phyloP scores from a whole-genome alignment of 2,797 vertebrate genomes.

The Thripadectes ignobilis region DNA sequence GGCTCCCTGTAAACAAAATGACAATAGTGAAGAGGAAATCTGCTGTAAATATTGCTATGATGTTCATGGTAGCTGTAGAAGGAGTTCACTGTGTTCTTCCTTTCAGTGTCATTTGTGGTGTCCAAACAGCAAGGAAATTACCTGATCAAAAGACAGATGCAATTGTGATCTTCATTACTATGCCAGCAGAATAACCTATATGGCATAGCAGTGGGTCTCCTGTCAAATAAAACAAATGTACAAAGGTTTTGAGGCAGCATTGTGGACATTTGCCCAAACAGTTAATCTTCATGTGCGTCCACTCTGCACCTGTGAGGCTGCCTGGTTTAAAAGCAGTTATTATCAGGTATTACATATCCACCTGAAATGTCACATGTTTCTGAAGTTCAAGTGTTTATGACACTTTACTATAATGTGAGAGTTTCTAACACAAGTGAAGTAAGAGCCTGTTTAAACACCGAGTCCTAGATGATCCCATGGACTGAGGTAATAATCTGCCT shows the following conservation, averaged over 20 bases:
- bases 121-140: background rate
- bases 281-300: background rate
- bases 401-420: background rate
- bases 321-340: background rate
- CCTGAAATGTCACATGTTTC: fast-evolving
- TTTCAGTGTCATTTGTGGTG: background rate
- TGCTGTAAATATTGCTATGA: background rate
- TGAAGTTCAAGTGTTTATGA: background rate
- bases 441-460: background rate
- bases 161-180: background rate
- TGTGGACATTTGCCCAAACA: fast-evolving
- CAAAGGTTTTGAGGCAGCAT: background rate
- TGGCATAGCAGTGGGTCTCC: background rate
- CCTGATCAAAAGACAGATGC: background rate
- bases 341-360: background rate
- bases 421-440: background rate
- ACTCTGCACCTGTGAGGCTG: background rate
- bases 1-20: background rate
- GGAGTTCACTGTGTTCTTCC: background rate
- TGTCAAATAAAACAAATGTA: background rate
- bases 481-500: background rate
- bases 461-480: background rate
- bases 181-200: background rate
- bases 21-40: background rate
- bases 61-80: background rate